Evolutionary conservation across 2,113 vertebrate genomes (phyloP).

Genomic region (Lichenostomus cassidix): DNA sequence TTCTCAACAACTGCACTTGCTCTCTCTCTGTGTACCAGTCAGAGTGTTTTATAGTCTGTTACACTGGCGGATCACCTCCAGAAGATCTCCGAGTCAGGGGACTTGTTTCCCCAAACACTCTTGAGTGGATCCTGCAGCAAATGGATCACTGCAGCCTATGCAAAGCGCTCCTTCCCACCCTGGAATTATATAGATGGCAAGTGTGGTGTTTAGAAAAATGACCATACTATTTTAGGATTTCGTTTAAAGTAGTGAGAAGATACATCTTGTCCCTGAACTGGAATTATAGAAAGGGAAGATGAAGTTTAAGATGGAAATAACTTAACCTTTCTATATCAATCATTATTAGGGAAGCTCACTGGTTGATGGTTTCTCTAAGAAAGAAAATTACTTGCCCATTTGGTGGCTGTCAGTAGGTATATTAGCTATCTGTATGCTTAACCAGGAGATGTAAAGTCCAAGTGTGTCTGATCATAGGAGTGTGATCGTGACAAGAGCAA

Average conservation of each 20-base stretch:
- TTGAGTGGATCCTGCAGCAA: neutral
- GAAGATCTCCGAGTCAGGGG: neutral
- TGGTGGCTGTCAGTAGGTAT: neutral
- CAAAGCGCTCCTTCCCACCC: neutral
- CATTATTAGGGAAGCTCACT: neutral
- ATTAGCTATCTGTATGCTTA: neutral
- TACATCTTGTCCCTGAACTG: neutral
- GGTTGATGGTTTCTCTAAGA: neutral
- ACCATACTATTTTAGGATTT: neutral
- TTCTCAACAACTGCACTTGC: neutral
- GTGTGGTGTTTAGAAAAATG: neutral
- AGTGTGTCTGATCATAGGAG: neutral
- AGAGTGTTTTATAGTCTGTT: neutral
- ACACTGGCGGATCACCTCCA: neutral
- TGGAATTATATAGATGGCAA: neutral
- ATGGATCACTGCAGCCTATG: neutral
- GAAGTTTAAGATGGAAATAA: neutral
- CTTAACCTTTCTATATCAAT: neutral
- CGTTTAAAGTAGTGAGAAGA: neutral
- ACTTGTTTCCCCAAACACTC: neutral
- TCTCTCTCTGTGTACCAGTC: neutral
- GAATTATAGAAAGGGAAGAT: neutral
- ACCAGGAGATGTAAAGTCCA: neutral
- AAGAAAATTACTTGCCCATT: neutral
- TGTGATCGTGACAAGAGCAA: neutral